Base-by-base conservation (phyloP, 2,797 vertebrate genomes). In the Anisognathus igniventris region DNA sequence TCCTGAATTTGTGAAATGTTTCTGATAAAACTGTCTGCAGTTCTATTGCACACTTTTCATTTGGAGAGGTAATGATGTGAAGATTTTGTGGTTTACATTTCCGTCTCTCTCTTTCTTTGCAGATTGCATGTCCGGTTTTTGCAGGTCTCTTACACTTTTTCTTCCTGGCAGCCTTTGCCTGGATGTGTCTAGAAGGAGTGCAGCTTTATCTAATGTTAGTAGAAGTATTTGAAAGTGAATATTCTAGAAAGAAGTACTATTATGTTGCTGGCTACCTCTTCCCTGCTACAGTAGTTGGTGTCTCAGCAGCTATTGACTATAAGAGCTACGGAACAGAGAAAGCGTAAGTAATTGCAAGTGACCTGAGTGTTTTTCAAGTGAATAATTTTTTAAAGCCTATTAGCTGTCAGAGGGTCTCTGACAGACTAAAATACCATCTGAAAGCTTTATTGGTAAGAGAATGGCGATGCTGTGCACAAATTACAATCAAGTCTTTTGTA, bases 151-250 rank as follows among this genome's bases (percentile, higher is more conserved):
- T 99, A 61, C 99, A 99, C 95, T 99, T 99, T 97, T 99, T 99
- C 98, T 99, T 99, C 98, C 97, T 99, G 97, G 99, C 99, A 19
- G 99, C 99, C 88, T 99, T 99, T 98, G 98, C 99, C 87, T 99
- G 99, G 99, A 99, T 99, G 99, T 99, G 99, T 96, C 97, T 99
- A 66, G 99, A 99, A 97, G 99, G 99, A 61, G 98, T 99, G 53
- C 99, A 99, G 97, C 98, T 99, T 89, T 99, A 99, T 97, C 98
- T 99, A 90, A 99, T 99, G 99, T 98, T 99, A 35, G 99, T 99
- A 91, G 99, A 99, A 97, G 99, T 99, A 91, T 99, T 99, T 93
- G 99, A 99, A 98, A 99, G 99, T 56, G 99, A 99, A 98, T 99
- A 99, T 98, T 99, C 99, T 24, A 98, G 99, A 92, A 99, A 99